Base-by-base conservation (phyloP, 2,797 vertebrate genomes). In the Scleropages formosus region DNA sequence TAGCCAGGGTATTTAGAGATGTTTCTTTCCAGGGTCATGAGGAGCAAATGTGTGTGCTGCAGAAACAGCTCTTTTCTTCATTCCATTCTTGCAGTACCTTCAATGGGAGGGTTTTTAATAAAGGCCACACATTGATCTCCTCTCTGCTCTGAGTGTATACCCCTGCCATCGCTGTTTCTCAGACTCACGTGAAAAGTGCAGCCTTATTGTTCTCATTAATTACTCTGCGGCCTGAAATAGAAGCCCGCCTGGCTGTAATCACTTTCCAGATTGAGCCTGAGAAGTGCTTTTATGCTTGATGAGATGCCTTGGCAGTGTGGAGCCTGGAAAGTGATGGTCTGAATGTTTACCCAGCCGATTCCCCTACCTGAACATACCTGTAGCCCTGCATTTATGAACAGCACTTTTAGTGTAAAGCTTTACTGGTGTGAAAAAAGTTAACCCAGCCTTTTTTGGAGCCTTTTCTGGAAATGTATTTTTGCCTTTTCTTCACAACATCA, bases 391-490 rank as follows among this genome's bases (percentile, higher is more conserved):
- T 56, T 56, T 18, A 11, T 12, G 53, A 56, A 10, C 11, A 18
- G 1, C 53, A 18, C 56, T 56, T 39, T 39, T 13, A 16, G 18
- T 49, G 49, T 22, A 20, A 13, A 66, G n/a, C 51, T 68, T 68
- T 68, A 46, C n/a, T 68, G 64, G 46, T 64, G 18, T 44, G 27
- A 66, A 66, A 39, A n/a, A n/a, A n/a, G n/a, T n/a, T n/a, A n/a
- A n/a, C n/a, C n/a, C 61, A 31, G 27, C 63, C 15, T 16, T 27
- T 31, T 13, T 47, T 46, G 27, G n/a, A 44, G 66, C 13, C 6
- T 2, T 31, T 39, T 39, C 31, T 39, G 31, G 2, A 6, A 39
- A 6, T 39, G 31, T 39, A 39, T 39, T 39, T n/a, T 39, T 39
- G 31, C 31, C 6, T 39, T 39, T 39, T 39, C 31, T 39, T 39